Evolutionary conservation across 2,113 vertebrate genomes (phyloP).

Genomic region (Daboia siamensis): DNA sequence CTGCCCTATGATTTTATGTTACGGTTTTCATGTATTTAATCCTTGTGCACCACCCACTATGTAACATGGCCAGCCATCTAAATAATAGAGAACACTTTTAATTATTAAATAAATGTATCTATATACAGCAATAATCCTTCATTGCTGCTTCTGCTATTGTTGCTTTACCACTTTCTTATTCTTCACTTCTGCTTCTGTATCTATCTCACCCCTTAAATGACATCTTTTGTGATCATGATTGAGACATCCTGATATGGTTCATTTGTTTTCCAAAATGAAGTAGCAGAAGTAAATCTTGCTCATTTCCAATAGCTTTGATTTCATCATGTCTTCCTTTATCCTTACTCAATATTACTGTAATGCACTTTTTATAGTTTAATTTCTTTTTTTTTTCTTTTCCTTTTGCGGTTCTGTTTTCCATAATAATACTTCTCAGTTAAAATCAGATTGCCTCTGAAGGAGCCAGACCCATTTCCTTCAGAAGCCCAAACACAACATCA

Average conservation of each 20-base stretch:
- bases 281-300: constrained; percentile 31
- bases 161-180: not conserved
- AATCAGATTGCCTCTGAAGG: constrained; percentile 73
- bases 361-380: constrained; percentile 78
- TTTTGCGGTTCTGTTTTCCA: constrained; percentile 62
- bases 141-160: not conserved
- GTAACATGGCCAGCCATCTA: not conserved
- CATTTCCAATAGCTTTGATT: constrained; percentile 53
- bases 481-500: constrained; percentile 54
- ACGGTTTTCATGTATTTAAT: not conserved
- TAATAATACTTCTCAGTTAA: constrained; percentile 71
- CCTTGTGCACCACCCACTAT: not conserved
- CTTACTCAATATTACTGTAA: constrained; percentile 68
- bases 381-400: constrained; percentile 66
- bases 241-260: not conserved
- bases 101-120: not conserved
- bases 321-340: constrained; percentile 62
- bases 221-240: not conserved
- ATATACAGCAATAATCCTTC: not conserved
- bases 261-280: constrained; percentile 12
- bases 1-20: not conserved
- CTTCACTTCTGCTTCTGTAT: not conserved
- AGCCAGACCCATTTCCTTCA: constrained; percentile 64
- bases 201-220: not conserved
- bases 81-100: not conserved